A percentile compares a stretch with the other conserved stretches of the same genome.
Conservation (phyloP, 2,797 vertebrate species). For the Squalus acanthias region DNA sequence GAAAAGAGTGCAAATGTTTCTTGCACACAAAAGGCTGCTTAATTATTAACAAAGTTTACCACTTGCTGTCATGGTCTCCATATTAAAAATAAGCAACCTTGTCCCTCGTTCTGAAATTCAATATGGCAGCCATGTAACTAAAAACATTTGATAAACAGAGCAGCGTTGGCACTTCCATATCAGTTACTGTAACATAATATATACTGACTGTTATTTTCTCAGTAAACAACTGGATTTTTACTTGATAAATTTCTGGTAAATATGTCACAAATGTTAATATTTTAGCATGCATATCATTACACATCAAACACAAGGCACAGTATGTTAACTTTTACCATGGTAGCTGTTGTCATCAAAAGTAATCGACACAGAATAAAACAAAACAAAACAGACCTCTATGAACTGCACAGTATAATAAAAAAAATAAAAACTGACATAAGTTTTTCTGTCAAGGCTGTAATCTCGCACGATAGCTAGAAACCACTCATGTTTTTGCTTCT, state of each 20-base stretch:
- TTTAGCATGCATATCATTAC: slow-evolving; percentile 1
- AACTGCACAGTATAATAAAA: background rate
- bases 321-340: background rate
- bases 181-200: slow-evolving; percentile 35
- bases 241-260: slow-evolving; percentile 27
- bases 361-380: background rate
- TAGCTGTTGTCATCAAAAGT: background rate
- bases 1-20: slow-evolving; percentile 28
- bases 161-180: slow-evolving; percentile 30
- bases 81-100: slow-evolving; percentile 33
- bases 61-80: slow-evolving; percentile 29
- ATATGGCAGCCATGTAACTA: slow-evolving; percentile 35
- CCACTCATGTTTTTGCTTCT: background rate
- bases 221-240: slow-evolving; percentile 25
- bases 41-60: slow-evolving; percentile 34
- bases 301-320: background rate
- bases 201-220: background rate
- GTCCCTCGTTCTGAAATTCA: slow-evolving; percentile 31
- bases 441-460: background rate
- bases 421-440: background rate
- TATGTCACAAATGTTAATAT: slow-evolving; percentile 32
- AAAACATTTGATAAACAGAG: slow-evolving; percentile 35
- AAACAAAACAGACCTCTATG: background rate
- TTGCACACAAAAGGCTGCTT: slow-evolving; percentile 22
- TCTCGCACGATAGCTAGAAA: background rate